A percentile compares a stretch with the other conserved stretches of the same genome.
Conservation (phyloP, 2,797 vertebrate species). For the Takifugu ocellatus region DNA sequence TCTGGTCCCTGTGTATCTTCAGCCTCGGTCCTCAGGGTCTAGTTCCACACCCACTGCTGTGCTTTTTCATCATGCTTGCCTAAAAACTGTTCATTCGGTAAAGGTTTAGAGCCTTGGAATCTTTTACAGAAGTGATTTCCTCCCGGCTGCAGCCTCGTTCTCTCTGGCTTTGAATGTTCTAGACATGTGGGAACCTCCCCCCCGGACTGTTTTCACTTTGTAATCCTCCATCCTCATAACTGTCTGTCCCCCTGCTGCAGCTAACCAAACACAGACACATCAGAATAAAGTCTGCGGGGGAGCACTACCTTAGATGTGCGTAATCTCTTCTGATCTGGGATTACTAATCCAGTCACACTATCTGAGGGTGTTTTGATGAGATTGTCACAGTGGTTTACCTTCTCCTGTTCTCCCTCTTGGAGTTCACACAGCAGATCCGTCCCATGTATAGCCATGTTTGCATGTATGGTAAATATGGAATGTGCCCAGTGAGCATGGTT, state of each 20-base stretch:
- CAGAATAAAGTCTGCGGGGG: conserved; percentile 45
- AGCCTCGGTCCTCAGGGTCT: accelerated
- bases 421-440: conserved; percentile 18
- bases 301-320: conserved; percentile 23
- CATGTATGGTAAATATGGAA: conserved; percentile 3
- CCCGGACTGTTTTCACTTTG: conserved; percentile 54
- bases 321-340: conserved; percentile 44
- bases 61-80: not conserved
- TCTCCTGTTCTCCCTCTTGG: conserved; percentile 9
- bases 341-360: conserved; percentile 36
- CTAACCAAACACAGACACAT: conserved; percentile 62
- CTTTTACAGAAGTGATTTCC: not conserved
- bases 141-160: not conserved
- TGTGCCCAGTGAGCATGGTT: conserved; percentile 11
- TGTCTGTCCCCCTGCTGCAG: conserved; percentile 44
- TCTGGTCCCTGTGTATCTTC: conserved; percentile 1
- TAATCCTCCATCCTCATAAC: conserved; percentile 61
- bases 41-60: conserved; percentile 2
- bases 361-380: conserved; percentile 17
- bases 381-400: conserved; percentile 10
- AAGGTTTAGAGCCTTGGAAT: not conserved
- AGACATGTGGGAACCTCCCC: conserved; percentile 59
- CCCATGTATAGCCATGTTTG: not conserved
- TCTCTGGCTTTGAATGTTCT: conserved; percentile 2
- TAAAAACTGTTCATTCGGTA: not conserved